Base-by-base conservation (phyloP, 2,888 invertebrate species). In the Acanthosepion pharaonis region DNA sequence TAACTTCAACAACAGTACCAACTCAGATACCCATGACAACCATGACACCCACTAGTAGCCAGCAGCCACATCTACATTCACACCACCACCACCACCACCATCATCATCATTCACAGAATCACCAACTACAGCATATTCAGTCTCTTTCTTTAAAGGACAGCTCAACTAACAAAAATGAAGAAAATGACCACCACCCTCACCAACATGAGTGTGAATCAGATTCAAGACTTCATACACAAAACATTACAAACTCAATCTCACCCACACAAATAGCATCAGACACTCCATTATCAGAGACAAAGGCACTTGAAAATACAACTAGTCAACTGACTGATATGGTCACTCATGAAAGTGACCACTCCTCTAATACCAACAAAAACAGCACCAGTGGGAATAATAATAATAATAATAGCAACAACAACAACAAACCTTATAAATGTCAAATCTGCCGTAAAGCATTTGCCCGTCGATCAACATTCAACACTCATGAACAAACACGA, bases 371-470 rank as follows among this genome's bases (percentile, higher is more conserved):
- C 9, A 93, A 28, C 51, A 93, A 18, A n/a, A 53, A n/a, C n/a
- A 49, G 9, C 51, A n/a, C 8, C 25, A 8, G 23, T 6, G 25
- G 51, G 5, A 51, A 51, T 49, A 48, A 42, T 28, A 51, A 51
- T 33, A 42, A 49, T 92, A 51, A 51, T 49, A 51, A 51, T 23
- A 53, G n/a, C 18, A 93, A 33, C 11, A 93, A 53, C 49, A 93
- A 49, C 48, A 51, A 11, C 11, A 93, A 93, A 28, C 93, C 93
- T 2, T 93, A 93, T 28, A 93, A 93, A 49, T 93, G 93, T 93
- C 93, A 93, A 28, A 53, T 93, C 0, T 93, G 93, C 15, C 93
- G 93, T 49, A 93, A 93, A 49, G 93, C n/a, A n/a, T 93, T 93
- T 11, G 51, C 93, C 49, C 23, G 93, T 5, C 49, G 49, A 33